Evolutionary conservation across 2,888 invertebrate species (phyloP).

Genomic region (Drosophila atroscutellata): DNA sequence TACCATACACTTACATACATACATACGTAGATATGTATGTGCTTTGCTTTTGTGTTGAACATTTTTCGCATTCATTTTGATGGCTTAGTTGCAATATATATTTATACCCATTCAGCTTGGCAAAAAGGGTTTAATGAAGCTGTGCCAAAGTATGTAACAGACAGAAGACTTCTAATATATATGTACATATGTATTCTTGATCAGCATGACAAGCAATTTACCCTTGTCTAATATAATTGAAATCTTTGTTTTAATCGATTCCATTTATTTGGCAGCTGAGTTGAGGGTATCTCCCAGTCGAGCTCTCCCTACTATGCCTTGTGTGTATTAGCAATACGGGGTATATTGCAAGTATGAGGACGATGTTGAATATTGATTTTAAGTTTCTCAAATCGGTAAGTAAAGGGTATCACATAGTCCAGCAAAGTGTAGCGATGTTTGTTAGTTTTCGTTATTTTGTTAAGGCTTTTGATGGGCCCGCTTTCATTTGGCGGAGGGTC

Average conservation of each 20-base stretch:
- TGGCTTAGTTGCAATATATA: conserved; percentile 66
- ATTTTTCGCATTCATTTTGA: conserved; percentile 64
- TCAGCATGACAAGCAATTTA: neutral
- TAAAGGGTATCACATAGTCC: conserved; percentile 22
- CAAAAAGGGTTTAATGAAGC: neutral
- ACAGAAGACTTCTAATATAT: neutral
- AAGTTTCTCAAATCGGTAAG: neutral
- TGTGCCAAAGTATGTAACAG: neutral
- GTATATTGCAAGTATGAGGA: neutral
- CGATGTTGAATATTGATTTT: neutral
- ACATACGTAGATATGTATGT: conserved; percentile 1
- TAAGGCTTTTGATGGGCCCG: conserved; percentile 44
- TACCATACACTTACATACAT: neutral
- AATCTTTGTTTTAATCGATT: neutral
- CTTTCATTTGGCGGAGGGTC: conserved; percentile 63
- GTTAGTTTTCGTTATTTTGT: conserved; percentile 38
- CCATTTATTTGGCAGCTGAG: neutral
- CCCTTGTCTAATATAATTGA: neutral
- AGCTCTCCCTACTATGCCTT: neutral
- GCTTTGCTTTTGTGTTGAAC: conserved; percentile 21
- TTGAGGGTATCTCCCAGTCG: neutral
- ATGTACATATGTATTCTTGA: neutral
- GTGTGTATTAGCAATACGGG: neutral
- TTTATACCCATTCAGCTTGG: conserved; percentile 4
- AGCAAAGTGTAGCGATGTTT: neutral